phyloP scores from a whole-genome alignment of 1,140 invertebrate species.

The Venustaconcha ellipsiformis region DNA sequence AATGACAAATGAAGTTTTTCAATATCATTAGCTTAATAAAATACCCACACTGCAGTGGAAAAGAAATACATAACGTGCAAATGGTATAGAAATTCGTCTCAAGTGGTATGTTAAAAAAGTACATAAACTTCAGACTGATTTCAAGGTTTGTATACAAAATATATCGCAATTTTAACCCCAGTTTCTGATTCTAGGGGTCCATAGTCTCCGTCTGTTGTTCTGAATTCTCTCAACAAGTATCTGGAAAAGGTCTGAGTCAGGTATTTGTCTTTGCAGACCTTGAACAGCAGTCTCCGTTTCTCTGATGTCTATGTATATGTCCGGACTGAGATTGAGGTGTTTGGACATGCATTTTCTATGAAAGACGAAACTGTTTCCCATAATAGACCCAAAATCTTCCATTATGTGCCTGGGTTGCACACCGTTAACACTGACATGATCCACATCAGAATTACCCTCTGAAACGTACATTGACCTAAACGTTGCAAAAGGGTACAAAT shows the following conservation, averaged over 20 bases:
- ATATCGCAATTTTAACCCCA: neutral
- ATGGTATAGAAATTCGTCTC: no score
- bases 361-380: constrained; percentile 43
- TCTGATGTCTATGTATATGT: constrained; percentile 38
- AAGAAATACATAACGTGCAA: no score
- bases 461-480: constrained; percentile 50
- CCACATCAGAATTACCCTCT: constrained; percentile 51
- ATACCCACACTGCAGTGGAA: no score
- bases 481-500: constrained; percentile 41
- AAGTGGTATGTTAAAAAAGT: no score
- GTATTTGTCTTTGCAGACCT: no score
- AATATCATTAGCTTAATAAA: no score
- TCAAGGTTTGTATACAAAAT: neutral
- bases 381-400: constrained; percentile 28
- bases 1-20: no score
- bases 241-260: constrained; percentile 12
- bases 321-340: constrained; percentile 48
- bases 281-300: neutral
- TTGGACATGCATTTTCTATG: constrained; percentile 49
- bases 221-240: constrained; percentile 25
- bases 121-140: no score
- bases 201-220: constrained; percentile 22
- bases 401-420: constrained; percentile 34
- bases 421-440: constrained; percentile 41
- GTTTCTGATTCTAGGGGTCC: constrained; percentile 24